phyloP scores from a whole-genome alignment of 1,140 invertebrate species.

The Trinorchestia longiramus region DNA sequence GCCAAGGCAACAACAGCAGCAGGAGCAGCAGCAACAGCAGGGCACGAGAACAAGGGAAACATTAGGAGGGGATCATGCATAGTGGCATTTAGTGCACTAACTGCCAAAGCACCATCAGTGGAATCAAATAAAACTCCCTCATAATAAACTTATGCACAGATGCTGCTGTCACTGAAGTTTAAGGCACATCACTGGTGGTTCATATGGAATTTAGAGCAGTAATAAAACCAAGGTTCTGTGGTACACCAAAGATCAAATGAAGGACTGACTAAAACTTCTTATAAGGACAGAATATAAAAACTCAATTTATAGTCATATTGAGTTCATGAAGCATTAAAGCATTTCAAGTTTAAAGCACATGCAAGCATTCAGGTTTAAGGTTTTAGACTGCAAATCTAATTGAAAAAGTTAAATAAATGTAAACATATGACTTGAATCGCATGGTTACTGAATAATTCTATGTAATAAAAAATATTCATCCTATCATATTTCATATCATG shows the following conservation, averaged over 20 bases:
- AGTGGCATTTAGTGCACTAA: not conserved
- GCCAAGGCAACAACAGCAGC: constrained; percentile 26
- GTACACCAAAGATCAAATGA: not conserved
- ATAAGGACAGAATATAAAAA: not conserved
- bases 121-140: not conserved
- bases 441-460: not conserved
- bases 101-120: not conserved
- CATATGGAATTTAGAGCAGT: not conserved
- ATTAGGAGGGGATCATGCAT: not conserved
- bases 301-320: not conserved
- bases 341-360: not conserved
- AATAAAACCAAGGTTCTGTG: not conserved
- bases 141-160: not conserved
- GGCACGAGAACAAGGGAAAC: not conserved
- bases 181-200: not conserved
- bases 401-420: not conserved
- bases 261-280: not conserved
- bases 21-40: not conserved
- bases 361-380: not conserved
- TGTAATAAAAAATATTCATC: not conserved
- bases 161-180: not conserved
- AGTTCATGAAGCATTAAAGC: not conserved
- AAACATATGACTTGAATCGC: not conserved
- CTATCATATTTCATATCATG: not conserved
- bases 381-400: not conserved